A percentile compares a stretch with the other conserved stretches of the same genome.
Conservation (phyloP, 1,140 invertebrate species). For the Drosophila burlai region DNA sequence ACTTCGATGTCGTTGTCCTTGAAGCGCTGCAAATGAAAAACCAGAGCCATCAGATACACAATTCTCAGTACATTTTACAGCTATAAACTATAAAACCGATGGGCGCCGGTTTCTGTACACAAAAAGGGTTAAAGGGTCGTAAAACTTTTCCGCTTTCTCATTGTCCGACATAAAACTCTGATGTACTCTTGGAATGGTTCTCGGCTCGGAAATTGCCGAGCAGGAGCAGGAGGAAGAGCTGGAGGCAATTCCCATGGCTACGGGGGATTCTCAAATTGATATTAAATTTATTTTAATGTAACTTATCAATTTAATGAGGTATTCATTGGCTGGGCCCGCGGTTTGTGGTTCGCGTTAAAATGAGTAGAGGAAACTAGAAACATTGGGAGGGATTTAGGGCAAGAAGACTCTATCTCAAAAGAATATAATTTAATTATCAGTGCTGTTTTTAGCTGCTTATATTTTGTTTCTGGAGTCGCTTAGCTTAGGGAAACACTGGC, state of each 20-base stretch:
- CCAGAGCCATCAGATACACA: constrained; percentile 46
- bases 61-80: constrained; percentile 52
- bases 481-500: neutral
- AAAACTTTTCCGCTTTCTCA: constrained; percentile 65
- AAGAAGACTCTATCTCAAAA: neutral
- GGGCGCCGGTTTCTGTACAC: constrained; percentile 26
- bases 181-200: constrained; percentile 42
- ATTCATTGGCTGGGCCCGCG: constrained; percentile 36
- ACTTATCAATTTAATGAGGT: constrained; percentile 68
- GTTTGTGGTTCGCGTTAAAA: constrained; percentile 4
- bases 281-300: constrained; percentile 62
- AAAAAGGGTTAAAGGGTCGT: constrained; percentile 60
- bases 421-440: neutral
- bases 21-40: constrained; percentile 89
- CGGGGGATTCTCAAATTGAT: constrained; percentile 52
- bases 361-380: neutral
- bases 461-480: too few species aligned
- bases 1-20: constrained; percentile 90
- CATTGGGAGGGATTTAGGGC: neutral
- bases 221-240: neutral
- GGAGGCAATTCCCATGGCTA: constrained; percentile 19
- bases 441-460: too few species aligned
- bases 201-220: neutral
- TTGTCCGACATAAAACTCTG: constrained; percentile 59
- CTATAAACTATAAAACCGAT: constrained; percentile 70